Percentiles rank a stretch among this genome's conserved stretches.
Conservation (phyloP, 92 coral and sea anemone genomes). For the Umimayanthus chanpuru region DNA sequence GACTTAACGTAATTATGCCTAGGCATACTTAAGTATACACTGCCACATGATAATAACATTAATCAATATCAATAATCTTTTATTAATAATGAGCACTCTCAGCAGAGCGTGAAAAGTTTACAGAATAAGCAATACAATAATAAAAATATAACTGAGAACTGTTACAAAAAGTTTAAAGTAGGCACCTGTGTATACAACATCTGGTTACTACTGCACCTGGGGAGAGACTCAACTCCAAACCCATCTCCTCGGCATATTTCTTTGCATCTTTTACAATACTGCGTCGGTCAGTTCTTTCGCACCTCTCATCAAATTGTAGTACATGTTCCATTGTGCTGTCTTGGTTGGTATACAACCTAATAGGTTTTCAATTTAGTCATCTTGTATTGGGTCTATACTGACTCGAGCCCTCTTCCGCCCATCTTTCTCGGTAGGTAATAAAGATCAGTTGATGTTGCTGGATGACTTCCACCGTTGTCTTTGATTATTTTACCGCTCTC, state of each 20-base stretch:
- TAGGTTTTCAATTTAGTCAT: conserved; percentile 20
- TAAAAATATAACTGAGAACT: conserved; percentile 11
- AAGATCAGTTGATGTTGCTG: conserved; percentile 17
- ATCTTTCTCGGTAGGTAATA: conserved; percentile 7
- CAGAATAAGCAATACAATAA: conserved; percentile 12
- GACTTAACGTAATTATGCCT: conserved; percentile 29
- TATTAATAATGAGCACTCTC: conserved; percentile 12
- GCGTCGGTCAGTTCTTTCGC: conserved; percentile 16
- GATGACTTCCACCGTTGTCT: conserved; percentile 3
- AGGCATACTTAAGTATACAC: conserved; percentile 24
- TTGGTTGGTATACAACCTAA: conserved; percentile 17
- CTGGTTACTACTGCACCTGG: conserved; percentile 5
- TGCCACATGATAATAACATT: conserved; percentile 9
- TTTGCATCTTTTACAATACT: conserved; percentile 7
- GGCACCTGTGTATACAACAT: conserved; percentile 3
- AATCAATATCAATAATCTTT: not conserved
- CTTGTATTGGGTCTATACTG: conserved; percentile 22
- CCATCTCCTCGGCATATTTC: conserved; percentile 29
- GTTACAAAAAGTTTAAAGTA: conserved; percentile 7
- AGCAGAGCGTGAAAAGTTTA: conserved; percentile 7
- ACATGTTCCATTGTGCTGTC: conserved; percentile 13
- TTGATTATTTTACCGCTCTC: too few species aligned
- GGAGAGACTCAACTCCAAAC: conserved; percentile 11
- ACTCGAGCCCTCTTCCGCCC: conserved; percentile 26
- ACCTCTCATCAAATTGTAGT: conserved; percentile 6